A percentile compares a stretch with the other conserved stretches of the same genome.
Conservation (phyloP, 2,113 vertebrate genomes). For the Engystomops pustulosus region DNA sequence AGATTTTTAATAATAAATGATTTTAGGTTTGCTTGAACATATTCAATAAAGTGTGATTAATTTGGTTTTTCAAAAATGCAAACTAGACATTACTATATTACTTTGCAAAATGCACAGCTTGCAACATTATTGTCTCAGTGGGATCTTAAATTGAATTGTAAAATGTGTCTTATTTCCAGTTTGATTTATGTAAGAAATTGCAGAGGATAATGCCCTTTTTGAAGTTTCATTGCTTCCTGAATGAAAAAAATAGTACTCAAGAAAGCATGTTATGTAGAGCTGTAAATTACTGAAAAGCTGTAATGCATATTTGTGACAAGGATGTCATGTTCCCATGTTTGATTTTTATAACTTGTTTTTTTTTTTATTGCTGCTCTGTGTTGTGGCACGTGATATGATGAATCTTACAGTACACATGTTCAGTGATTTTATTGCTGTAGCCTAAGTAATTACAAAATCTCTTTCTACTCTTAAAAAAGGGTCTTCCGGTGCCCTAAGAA, state of each 20-base stretch:
- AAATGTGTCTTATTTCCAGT: conserved; percentile 85
- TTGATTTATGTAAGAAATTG: conserved; percentile 87
- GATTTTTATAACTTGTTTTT: conserved; percentile 72
- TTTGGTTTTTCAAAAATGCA: conserved; percentile 88
- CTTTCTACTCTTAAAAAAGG: conserved; percentile 72
- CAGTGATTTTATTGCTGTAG: conserved; percentile 81
- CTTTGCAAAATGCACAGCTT: conserved; percentile 86
- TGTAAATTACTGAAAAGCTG: conserved; percentile 70
- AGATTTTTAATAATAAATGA: conserved; percentile 88
- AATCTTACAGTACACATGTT: conserved; percentile 75
- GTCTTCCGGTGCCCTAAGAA: conserved; percentile 80
- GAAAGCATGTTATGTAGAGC: conserved; percentile 72
- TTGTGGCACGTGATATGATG: conserved; percentile 71
- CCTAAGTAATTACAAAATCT: conserved; percentile 83
- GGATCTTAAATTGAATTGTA: conserved; percentile 88
- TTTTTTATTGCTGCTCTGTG: conserved; percentile 73
- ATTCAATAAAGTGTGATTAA: conserved; percentile 89
- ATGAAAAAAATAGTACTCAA: conserved; percentile 72
- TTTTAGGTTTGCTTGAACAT: conserved; percentile 81
- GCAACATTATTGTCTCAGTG: conserved; percentile 88
- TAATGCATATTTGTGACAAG: conserved; percentile 57
- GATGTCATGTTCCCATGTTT: conserved; percentile 65
- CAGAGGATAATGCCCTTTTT: conserved; percentile 78
- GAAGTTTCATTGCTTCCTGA: conserved; percentile 76
- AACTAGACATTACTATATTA: conserved; percentile 88